Conservation (phyloP, 1,140 invertebrate genomes). For the Drosophila nikananu region DNA sequence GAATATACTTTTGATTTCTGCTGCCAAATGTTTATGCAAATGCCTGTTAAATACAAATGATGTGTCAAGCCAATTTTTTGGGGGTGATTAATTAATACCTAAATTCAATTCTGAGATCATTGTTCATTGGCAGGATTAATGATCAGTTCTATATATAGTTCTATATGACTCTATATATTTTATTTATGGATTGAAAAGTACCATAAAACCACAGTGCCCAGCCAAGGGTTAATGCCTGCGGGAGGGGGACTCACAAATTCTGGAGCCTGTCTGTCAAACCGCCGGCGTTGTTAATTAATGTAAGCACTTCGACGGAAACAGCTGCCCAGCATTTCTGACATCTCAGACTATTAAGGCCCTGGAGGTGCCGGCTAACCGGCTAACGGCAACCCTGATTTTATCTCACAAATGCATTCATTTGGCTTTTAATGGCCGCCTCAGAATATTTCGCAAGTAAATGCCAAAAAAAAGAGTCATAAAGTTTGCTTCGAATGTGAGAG, state of each 20-base stretch:
- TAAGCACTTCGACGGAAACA: constrained; percentile 43
- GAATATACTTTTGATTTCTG: neutral
- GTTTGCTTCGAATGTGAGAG: constrained; percentile 54
- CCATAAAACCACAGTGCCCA: neutral
- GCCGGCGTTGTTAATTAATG: constrained; percentile 69
- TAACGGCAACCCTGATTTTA: constrained; percentile 47
- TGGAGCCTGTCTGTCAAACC: constrained; percentile 40
- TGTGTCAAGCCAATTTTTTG: neutral
- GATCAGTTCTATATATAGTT: too few species aligned
- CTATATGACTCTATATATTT: too few species aligned
- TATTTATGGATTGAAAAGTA: neutral
- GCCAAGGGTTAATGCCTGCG: constrained; percentile 39
- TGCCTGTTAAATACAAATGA: neutral
- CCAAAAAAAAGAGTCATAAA: constrained; percentile 53
- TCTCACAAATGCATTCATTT: constrained; percentile 29
- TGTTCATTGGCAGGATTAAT: constrained; percentile 4
- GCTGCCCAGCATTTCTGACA: constrained; percentile 22
- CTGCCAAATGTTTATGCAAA: neutral
- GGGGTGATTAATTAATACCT: constrained; percentile 20
- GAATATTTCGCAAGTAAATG: constrained; percentile 56
- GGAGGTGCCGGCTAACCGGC: constrained; percentile 42
- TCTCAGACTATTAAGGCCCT: constrained; percentile 34
- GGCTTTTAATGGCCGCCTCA: constrained; percentile 50
- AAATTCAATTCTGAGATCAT: constrained; percentile 10
- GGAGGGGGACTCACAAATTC: constrained; percentile 46